Evolutionary conservation across 2,113 vertebrate species (phyloP).

Genomic region (Leuciscus idus): DNA sequence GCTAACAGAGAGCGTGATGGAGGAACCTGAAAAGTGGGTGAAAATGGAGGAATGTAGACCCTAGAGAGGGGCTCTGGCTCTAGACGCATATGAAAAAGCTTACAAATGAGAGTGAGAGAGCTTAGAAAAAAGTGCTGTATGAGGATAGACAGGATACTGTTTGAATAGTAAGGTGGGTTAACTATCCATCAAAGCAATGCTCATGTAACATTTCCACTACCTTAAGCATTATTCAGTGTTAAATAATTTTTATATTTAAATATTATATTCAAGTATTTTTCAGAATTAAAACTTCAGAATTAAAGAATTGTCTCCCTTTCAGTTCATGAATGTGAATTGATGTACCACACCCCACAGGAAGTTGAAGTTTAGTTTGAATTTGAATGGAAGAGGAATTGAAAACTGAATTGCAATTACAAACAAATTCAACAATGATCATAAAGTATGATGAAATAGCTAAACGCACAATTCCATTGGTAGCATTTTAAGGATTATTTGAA

Average conservation of each 20-base stretch:
- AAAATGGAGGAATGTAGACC: conserved; percentile 46
- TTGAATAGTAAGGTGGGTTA: not conserved
- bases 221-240: no score
- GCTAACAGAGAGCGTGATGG: conserved; percentile 55
- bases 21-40: conserved; percentile 52
- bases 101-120: not conserved
- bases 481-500: not conserved
- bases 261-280: no score
- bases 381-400: not conserved
- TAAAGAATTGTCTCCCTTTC: no score
- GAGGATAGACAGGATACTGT: not conserved
- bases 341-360: no score
- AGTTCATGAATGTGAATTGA: no score
- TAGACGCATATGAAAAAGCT: conserved; percentile 31
- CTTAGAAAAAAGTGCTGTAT: not conserved
- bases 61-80: conserved; percentile 42
- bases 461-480: no score
- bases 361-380: not conserved
- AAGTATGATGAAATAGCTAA: no score
- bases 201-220: no score
- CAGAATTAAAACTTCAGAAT: no score
- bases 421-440: no score
- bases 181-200: not conserved
- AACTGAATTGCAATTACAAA: not conserved
- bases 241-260: no score